Conservation (phyloP, 2,888 invertebrate species). For the Elmis aenea region DNA sequence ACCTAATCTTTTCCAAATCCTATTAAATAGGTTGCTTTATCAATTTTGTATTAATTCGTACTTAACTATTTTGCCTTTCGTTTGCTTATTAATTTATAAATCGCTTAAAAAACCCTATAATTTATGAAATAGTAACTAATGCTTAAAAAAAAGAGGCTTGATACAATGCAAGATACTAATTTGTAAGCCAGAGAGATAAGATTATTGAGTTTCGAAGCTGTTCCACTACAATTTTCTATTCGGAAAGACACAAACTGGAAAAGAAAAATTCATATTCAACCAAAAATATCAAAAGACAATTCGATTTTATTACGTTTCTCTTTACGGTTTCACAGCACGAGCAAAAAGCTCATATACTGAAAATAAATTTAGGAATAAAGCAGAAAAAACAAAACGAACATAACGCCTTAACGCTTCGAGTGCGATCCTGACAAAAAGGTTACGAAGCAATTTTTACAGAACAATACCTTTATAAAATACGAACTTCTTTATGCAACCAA, state of each 20-base stretch:
- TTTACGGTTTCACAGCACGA: slow-evolving; percentile 26
- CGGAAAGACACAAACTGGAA: neutral
- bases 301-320: slow-evolving; percentile 27
- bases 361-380: slow-evolving; percentile 17
- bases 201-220: too few species aligned
- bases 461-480: slow-evolving; percentile 17
- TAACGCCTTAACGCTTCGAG: slow-evolving; percentile 15
- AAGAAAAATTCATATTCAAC: slow-evolving; percentile 15
- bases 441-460: slow-evolving; percentile 14
- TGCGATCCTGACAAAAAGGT: slow-evolving; percentile 15
- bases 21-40: too few species aligned
- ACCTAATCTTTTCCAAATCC: too few species aligned
- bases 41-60: too few species aligned
- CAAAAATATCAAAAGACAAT: slow-evolving; percentile 26
- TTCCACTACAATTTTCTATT: neutral
- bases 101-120: too few species aligned
- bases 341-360: slow-evolving; percentile 20
- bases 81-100: too few species aligned
- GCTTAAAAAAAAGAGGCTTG: too few species aligned
- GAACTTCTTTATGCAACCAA: slow-evolving; percentile 17
- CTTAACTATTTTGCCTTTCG: too few species aligned
- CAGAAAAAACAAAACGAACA: slow-evolving; percentile 19
- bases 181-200: too few species aligned
- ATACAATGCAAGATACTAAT: too few species aligned
- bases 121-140: too few species aligned